Conservation (phyloP, 2,888 invertebrate species). For the Mythimna impura region DNA sequence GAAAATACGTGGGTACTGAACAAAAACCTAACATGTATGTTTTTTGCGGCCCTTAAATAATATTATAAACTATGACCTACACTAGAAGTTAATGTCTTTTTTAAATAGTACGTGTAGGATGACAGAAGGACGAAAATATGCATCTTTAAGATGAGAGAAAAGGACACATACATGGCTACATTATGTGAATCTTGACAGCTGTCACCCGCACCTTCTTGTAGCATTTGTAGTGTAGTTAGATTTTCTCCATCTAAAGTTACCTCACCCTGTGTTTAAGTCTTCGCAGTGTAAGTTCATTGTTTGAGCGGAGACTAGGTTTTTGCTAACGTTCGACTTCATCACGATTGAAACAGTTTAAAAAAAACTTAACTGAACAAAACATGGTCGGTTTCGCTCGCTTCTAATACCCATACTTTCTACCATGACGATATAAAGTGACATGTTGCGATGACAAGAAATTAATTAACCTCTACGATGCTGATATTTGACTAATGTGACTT, state of each 20-base stretch:
- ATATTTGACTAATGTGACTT: neutral
- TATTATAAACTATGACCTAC: too few species aligned
- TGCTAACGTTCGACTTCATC: conserved; percentile 73
- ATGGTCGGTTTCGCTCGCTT: conserved; percentile 83
- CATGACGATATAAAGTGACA: conserved; percentile 69
- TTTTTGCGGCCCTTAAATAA: too few species aligned
- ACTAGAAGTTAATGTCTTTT: too few species aligned
- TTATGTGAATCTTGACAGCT: too few species aligned
- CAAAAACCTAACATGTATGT: too few species aligned
- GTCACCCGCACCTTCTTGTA: too few species aligned
- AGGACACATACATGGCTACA: too few species aligned
- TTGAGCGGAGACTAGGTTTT: conserved; percentile 74
- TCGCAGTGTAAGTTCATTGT: conserved; percentile 84
- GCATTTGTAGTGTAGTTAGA: neutral
- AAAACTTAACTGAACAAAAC: conserved; percentile 75
- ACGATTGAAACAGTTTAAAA: conserved; percentile 72
- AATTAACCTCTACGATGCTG: conserved; percentile 1
- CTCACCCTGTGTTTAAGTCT: conserved; percentile 71
- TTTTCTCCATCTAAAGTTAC: conserved; percentile 28
- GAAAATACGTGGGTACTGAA: too few species aligned
- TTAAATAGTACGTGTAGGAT: too few species aligned
- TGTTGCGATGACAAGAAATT: conserved; percentile 32
- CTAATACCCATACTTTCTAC: conserved; percentile 71
- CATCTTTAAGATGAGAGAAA: too few species aligned
- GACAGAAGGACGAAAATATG: too few species aligned